These are phyloP conservation scores for Patiria pectinifera DNA, from an alignment of 53 echinoderm and acorn worm genomes.

Conservation along the genomic window DNA sequence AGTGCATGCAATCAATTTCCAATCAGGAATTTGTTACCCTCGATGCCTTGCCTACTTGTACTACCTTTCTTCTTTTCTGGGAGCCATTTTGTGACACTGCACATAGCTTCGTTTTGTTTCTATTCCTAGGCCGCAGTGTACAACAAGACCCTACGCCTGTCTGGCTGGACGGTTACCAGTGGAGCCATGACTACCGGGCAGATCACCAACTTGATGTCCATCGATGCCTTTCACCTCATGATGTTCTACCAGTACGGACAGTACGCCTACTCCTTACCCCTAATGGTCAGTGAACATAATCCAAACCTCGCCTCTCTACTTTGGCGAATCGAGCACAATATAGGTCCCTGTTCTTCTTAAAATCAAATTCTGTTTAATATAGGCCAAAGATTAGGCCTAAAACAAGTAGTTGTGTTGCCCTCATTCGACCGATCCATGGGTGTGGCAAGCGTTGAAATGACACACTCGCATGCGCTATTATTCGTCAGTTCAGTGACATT, in stretches of 20 bases:
- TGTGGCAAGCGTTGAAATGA: too few species aligned
- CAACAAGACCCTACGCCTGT: conserved; percentile 68
- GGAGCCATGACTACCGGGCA: conserved; percentile 85
- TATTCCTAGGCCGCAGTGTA: conserved; percentile 42
- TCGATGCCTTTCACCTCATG: conserved; percentile 73
- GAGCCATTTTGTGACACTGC: background rate
- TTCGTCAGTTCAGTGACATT: too few species aligned
- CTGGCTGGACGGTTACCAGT: conserved; percentile 81
- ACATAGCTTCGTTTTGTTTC: background rate
- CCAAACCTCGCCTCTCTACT: background rate
- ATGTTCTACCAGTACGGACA: conserved; percentile 72
- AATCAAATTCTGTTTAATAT: too few species aligned
- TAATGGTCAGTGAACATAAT: conserved; percentile 62
- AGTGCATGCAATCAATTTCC: too few species aligned
- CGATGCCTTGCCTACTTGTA: background rate
- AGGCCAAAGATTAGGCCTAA: too few species aligned
- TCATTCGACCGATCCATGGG: too few species aligned
- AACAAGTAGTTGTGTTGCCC: too few species aligned
- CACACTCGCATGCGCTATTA: too few species aligned
- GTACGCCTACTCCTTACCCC: conserved; percentile 72
- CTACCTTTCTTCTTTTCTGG: too few species aligned
- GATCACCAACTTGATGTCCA: conserved; percentile 92
- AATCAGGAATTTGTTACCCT: background rate
- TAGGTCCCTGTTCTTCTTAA: too few species aligned
- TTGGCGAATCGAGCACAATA: too few species aligned